Conservation (phyloP, 1,140 invertebrate genomes). For the Sminthurinus signatus region DNA sequence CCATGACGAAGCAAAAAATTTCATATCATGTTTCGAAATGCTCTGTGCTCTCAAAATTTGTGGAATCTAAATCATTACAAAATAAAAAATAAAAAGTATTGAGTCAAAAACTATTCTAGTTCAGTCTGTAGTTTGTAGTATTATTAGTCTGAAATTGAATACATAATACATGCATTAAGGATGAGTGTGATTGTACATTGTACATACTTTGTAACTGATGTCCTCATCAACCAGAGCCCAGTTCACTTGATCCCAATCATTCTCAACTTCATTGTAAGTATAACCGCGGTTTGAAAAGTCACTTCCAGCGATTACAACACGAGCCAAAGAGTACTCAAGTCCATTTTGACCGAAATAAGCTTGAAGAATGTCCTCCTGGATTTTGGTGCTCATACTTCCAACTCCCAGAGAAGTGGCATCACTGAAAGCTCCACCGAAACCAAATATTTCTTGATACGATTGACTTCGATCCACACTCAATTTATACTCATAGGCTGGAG, state of each 20-base stretch:
- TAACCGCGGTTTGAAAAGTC: slow-evolving; percentile 69
- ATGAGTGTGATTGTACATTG: slow-evolving; percentile 1
- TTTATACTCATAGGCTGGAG: neutral
- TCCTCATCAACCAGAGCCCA: slow-evolving; percentile 63
- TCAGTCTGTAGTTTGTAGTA: slow-evolving; percentile 46
- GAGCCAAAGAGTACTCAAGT: slow-evolving; percentile 51
- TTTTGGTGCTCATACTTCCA: slow-evolving; percentile 47
- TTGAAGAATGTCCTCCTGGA: slow-evolving; percentile 42
- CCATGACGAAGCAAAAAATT: slow-evolving; percentile 68
- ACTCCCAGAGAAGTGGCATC: slow-evolving; percentile 47
- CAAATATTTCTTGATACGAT: slow-evolving; percentile 47
- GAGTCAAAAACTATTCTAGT: neutral
- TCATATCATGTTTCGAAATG: slow-evolving; percentile 43
- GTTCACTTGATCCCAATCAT: slow-evolving; percentile 55
- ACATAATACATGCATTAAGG: neutral
- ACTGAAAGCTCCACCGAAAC: slow-evolving; percentile 55
- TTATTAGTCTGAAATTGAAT: slow-evolving; percentile 59
- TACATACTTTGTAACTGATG: slow-evolving; percentile 50
- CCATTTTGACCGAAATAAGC: slow-evolving; percentile 44
- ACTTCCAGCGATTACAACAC: slow-evolving; percentile 58
- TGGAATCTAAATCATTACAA: slow-evolving; percentile 54
- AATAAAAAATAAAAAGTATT: neutral
- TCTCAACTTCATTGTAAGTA: slow-evolving; percentile 57
- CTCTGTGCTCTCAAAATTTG: slow-evolving; percentile 52
- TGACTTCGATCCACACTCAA: neutral